Percentiles rank a stretch among this genome's conserved stretches.
phyloP scores from a whole-genome alignment of 2,888 invertebrate species.

The Xanthorhoe spadicearia region DNA sequence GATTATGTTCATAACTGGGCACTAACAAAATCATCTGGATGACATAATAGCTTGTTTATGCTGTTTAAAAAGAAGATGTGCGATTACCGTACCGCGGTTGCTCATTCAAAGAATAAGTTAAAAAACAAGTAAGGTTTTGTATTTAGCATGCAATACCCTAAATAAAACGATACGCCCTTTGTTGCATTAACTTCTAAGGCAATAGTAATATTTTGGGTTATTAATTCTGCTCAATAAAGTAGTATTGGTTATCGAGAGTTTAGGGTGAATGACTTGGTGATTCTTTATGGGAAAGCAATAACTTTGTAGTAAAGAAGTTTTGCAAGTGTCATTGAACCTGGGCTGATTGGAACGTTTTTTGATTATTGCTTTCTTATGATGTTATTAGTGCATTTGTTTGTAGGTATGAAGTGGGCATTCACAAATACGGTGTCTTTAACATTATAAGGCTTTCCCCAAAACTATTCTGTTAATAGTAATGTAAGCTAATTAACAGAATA shows the following conservation, averaged over 20 bases:
- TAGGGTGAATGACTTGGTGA: constrained; percentile 33
- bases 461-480: neutral
- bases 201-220: constrained; percentile 69
- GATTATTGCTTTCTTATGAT: no score
- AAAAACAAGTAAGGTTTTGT: neutral
- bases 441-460: no score
- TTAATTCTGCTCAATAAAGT: constrained; percentile 81
- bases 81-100: neutral
- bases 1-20: no score
- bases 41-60: no score
- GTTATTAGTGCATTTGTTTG: no score
- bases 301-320: constrained; percentile 25
- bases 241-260: constrained; percentile 55
- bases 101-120: neutral
- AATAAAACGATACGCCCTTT: constrained; percentile 77
- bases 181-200: constrained; percentile 72
- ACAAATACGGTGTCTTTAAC: no score
- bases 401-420: no score
- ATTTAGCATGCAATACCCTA: constrained; percentile 49
- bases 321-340: neutral
- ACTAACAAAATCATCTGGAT: no score
- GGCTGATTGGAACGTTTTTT: neutral
- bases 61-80: no score
- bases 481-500: no score
- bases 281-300: constrained; percentile 31